Base-by-base conservation (phyloP, 2,113 vertebrate genomes). In the Chionis minor region DNA sequence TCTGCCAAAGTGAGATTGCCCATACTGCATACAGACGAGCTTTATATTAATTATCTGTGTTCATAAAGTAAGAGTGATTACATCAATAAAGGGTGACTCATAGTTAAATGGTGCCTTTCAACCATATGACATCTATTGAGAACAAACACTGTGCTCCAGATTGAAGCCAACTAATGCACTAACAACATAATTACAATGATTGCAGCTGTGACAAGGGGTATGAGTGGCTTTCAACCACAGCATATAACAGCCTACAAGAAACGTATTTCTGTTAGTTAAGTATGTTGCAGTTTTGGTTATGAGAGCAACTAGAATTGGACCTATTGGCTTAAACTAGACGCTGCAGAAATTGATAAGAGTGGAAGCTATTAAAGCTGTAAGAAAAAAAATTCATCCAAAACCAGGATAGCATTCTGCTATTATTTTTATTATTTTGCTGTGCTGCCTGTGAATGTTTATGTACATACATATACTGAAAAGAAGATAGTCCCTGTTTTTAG, bases 81-180 rank as follows among this genome's bases (percentile, higher is more conserved):
- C 80, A 97, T 97, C 96, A 96, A 94, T 86, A 96, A 77, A 97
- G 82, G 92, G 75, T 97, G 95, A 97, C 71, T 97, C 97, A 96
- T 92, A 97, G 83, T 94, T 96, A 97, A 97, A 92, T 94, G 94
- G 88, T 77, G 52, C 47, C 96, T 98, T 97, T 97, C 93, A 89
- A 89, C 84, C 73, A 58, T 85, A 88, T 7, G 10, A 82, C 82
- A 94, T 96, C 79, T 94, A 96, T 90, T 82, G 75, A 93, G 94
- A 96, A 81, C 73, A 97, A 96, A 91, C 87, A 95, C n/a, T 89
- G 26, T 87, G 67, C 83, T 95, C 65, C 95, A 75, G 90, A 95
- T 81, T 82, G 89, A 97, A 97, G 83, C 69, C 84, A 94, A 87
- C 62, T 91, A 94, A 96, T 93, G 80, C 73, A 90, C 69, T 95